Conservation (phyloP, 37 sponge, comb jelly and placozoan species). For the Halisarca cf. caerulea region DNA sequence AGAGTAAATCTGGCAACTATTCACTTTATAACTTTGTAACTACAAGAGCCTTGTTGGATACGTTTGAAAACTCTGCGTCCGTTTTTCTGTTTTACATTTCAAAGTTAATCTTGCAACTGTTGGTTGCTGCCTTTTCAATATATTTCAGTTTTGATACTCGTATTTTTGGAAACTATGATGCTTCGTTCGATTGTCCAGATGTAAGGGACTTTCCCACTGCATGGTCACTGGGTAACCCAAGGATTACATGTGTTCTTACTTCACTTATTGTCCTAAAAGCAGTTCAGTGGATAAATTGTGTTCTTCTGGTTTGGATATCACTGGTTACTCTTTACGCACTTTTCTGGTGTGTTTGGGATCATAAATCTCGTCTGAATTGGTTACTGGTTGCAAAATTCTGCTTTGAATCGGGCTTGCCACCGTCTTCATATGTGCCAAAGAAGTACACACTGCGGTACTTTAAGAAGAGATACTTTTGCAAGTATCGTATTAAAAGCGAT, state of each 20-base stretch:
- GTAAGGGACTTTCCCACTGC: neutral
- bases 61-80: neutral
- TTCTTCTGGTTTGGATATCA: slow-evolving; percentile 35
- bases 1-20: slow-evolving; percentile 39
- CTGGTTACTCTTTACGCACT: slow-evolving; percentile 20
- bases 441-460: neutral
- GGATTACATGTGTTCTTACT: slow-evolving; percentile 24
- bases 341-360: slow-evolving; percentile 42
- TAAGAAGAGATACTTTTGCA: no score
- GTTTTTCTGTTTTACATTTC: neutral
- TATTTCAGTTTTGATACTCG: neutral
- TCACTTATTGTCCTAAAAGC: slow-evolving; percentile 49
- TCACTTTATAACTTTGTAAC: slow-evolving; percentile 38
- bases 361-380: slow-evolving; percentile 41
- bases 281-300: slow-evolving; percentile 40
- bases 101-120: neutral
- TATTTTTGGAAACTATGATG: slow-evolving; percentile 51
- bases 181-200: slow-evolving; percentile 38
- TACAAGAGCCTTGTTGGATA: slow-evolving; percentile 26
- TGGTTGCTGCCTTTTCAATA: neutral
- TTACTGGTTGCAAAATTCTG: slow-evolving; percentile 39
- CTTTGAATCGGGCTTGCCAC: slow-evolving; percentile 46
- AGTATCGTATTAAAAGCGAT: slow-evolving; percentile 5
- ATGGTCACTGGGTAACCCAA: slow-evolving; percentile 12
- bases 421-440: slow-evolving; percentile 40